Evolutionary conservation across 2,797 vertebrate species (phyloP).

Genomic region (Enteromius anoplus): DNA sequence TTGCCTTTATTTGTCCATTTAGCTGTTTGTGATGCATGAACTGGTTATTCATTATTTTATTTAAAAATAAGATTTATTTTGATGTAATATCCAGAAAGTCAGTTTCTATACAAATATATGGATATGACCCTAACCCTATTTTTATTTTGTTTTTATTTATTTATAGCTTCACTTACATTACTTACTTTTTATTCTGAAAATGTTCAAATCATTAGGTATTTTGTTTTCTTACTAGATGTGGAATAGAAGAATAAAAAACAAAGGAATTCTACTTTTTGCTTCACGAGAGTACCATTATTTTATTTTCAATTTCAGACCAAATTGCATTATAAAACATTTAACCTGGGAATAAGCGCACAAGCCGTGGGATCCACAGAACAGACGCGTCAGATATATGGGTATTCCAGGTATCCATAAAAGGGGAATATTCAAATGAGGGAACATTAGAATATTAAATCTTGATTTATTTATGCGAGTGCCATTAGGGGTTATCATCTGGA

Average conservation of each 20-base stretch:
- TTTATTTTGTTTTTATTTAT: no score
- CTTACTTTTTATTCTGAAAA: no score
- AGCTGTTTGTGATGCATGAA: neutral
- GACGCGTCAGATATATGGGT: conserved; percentile 45
- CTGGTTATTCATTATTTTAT: neutral
- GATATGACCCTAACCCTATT: no score
- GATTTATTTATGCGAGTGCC: conserved; percentile 61
- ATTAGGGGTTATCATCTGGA: conserved; percentile 62
- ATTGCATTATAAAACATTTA: conserved; percentile 26
- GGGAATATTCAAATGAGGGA: conserved; percentile 56
- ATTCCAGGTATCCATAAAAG: conserved; percentile 50
- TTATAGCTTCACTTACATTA: no score
- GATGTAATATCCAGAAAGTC: no score
- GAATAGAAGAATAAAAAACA: neutral
- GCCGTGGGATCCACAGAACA: conserved; percentile 26
- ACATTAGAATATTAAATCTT: conserved; percentile 65
- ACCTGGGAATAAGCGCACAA: conserved; percentile 12
- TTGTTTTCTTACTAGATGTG: neutral
- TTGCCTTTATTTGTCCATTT: neutral
- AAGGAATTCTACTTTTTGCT: neutral
- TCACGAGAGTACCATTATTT: neutral
- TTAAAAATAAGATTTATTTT: neutral
- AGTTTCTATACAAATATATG: no score
- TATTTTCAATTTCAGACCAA: conserved; percentile 13
- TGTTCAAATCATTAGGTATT: neutral